Conservation (phyloP, 2,113 vertebrate genomes). For the Neomonachus schauinslandi region DNA sequence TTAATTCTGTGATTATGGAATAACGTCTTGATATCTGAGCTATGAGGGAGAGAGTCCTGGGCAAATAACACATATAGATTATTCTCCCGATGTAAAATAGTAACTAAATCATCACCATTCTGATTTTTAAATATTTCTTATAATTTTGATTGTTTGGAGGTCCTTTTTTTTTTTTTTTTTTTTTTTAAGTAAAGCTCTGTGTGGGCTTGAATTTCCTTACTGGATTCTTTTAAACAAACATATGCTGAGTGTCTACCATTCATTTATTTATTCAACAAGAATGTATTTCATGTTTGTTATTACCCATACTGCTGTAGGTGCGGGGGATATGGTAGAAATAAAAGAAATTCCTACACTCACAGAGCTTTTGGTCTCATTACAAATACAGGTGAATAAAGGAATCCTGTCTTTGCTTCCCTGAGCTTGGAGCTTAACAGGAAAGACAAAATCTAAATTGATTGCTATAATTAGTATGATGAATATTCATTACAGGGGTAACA, state of each 20-base stretch:
- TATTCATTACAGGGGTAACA: not conserved
- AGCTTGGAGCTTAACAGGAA: not conserved
- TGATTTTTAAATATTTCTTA: not conserved
- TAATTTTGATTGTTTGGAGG: not conserved
- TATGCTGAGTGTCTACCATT: not conserved
- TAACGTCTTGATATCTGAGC: not conserved
- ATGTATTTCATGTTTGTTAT: not conserved
- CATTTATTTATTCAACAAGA: not conserved
- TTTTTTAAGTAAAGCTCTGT: not conserved
- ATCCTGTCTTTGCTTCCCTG: not conserved
- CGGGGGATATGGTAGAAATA: not conserved
- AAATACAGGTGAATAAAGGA: not conserved
- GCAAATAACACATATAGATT: not conserved
- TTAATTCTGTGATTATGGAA: not conserved
- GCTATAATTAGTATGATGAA: not conserved
- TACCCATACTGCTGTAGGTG: not conserved
- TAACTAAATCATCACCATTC: not conserved
- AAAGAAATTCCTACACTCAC: not conserved
- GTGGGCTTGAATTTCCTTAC: not conserved
- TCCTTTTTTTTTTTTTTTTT: not conserved
- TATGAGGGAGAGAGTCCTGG: not conserved
- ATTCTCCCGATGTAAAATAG: not conserved
- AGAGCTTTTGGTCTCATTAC: not conserved
- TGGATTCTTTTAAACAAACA: not conserved
- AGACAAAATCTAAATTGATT: slow-evolving; percentile 3